phyloP scores from a whole-genome alignment of 35 echinoderm and acorn worm species.

The Hemicentrotus pulcherrimus region DNA sequence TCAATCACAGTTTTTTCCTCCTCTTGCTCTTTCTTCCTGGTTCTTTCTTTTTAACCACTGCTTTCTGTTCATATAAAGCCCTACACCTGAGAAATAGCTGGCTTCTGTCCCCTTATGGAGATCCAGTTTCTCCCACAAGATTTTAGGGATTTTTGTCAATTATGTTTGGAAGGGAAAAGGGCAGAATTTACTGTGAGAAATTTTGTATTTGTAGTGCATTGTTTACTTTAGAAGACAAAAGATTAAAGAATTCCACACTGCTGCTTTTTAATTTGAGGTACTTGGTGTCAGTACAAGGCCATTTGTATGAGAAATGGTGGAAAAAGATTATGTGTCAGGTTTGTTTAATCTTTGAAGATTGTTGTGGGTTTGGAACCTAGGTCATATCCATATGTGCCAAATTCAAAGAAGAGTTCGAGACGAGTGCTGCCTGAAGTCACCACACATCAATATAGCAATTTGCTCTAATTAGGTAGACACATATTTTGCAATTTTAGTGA shows the following conservation, averaged over 20 bases:
- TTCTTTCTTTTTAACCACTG: not conserved
- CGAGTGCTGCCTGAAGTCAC: too few relatives aligned
- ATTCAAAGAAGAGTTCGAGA: too few relatives aligned
- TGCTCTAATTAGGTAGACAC: too few relatives aligned
- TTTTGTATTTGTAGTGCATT: slow-evolving; percentile 36
- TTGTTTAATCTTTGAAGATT: not conserved
- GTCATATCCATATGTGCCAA: not conserved
- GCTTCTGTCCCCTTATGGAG: not conserved
- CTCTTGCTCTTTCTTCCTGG: not conserved
- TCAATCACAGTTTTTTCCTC: slow-evolving; percentile 17
- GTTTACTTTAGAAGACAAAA: slow-evolving; percentile 47
- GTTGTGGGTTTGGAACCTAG: not conserved
- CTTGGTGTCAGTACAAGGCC: not conserved
- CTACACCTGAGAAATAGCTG: not conserved
- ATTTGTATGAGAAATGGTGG: not conserved
- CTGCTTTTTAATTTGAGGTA: slow-evolving; percentile 10
- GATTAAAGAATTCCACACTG: not conserved
- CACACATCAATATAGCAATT: too few relatives aligned
- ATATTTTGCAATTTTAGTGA: not conserved
- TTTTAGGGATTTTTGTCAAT: not conserved
- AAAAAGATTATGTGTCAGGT: not conserved
- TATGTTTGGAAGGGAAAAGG: not conserved
- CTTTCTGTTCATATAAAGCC: not conserved
- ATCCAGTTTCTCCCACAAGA: slow-evolving; percentile 29
- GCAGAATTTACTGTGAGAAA: slow-evolving; percentile 36